Percentiles rank a stretch among this genome's conserved stretches.
Evolutionary conservation across 2,888 invertebrate species (phyloP).

Genomic region (Meliscaeva auricollis): DNA sequence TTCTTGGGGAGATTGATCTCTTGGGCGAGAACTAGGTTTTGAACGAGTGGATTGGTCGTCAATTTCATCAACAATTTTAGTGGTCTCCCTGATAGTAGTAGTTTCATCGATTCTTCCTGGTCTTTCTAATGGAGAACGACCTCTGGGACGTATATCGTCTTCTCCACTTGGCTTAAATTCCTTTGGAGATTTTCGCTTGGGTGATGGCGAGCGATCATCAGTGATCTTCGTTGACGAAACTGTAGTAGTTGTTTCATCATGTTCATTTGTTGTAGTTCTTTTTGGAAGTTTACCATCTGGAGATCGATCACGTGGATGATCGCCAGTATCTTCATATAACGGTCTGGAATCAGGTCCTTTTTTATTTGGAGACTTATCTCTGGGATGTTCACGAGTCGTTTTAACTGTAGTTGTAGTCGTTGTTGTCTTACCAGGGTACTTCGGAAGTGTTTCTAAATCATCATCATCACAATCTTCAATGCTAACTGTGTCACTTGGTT

Average conservation of each 20-base stretch:
- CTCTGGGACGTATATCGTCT: background rate
- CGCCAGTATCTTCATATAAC: no score
- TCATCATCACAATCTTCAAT: slow-evolving; percentile 82
- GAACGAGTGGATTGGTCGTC: background rate
- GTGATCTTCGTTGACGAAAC: background rate
- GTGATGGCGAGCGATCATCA: slow-evolving; percentile 27
- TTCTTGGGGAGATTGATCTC: slow-evolving; percentile 10
- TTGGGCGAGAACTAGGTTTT: background rate
- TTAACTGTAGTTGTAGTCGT: slow-evolving; percentile 25
- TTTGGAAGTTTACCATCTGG: slow-evolving; percentile 31
- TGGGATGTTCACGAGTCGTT: slow-evolving; percentile 18
- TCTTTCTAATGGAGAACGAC: slow-evolving; percentile 2
- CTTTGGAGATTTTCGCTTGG: slow-evolving; percentile 1
- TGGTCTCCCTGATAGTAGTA: background rate
- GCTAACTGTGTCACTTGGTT: slow-evolving; percentile 77
- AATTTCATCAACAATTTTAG: background rate
- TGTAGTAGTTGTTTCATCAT: slow-evolving; percentile 17
- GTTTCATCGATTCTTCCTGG: background rate
- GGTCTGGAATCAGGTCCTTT: no score
- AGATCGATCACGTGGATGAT: slow-evolving; percentile 26
- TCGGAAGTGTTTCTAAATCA: slow-evolving; percentile 78
- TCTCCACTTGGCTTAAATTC: slow-evolving; percentile 2
- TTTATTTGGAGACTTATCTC: slow-evolving; percentile 45
- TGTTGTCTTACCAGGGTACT: slow-evolving; percentile 64
- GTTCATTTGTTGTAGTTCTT: background rate